Percentiles rank a stretch among this genome's conserved stretches.
Evolutionary conservation across 2,888 invertebrate species (phyloP).

Genomic region (Spatulosminthurus flaviceps): DNA sequence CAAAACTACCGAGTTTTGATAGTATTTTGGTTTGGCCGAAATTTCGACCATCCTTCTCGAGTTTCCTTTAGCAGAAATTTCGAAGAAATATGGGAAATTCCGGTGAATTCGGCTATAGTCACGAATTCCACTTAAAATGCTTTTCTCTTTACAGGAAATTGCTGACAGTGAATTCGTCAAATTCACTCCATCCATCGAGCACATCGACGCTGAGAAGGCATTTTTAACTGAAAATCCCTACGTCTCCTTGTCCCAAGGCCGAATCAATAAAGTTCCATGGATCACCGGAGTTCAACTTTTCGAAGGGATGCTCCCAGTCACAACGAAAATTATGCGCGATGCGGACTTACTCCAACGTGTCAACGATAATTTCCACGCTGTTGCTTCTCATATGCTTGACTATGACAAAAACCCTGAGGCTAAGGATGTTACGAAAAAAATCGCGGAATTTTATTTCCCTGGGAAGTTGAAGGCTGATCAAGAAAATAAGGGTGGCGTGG

Average conservation of each 20-base stretch:
- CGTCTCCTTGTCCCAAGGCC: constrained; percentile 50
- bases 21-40: too few relatives aligned
- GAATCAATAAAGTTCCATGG: constrained; percentile 57
- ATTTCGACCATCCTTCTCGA: too few relatives aligned
- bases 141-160: neutral
- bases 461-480: constrained; percentile 32
- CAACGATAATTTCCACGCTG: neutral
- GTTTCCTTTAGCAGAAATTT: too few relatives aligned
- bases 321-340: neutral
- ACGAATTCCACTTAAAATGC: neutral
- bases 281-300: constrained; percentile 47
- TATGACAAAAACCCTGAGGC: constrained; percentile 50
- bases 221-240: constrained; percentile 53
- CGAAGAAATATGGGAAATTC: too few relatives aligned
- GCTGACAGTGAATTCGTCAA: constrained; percentile 18
- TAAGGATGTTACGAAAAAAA: constrained; percentile 42
- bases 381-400: constrained; percentile 30
- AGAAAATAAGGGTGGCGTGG: constrained; percentile 42
- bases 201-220: constrained; percentile 44
- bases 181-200: constrained; percentile 56
- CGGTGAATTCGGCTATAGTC: neutral
- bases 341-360: neutral
- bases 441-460: constrained; percentile 51
- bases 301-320: constrained; percentile 50
- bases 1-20: too few relatives aligned